phyloP scores from a whole-genome alignment of 64 coral and sea anemone species.

The Actinia equina region DNA sequence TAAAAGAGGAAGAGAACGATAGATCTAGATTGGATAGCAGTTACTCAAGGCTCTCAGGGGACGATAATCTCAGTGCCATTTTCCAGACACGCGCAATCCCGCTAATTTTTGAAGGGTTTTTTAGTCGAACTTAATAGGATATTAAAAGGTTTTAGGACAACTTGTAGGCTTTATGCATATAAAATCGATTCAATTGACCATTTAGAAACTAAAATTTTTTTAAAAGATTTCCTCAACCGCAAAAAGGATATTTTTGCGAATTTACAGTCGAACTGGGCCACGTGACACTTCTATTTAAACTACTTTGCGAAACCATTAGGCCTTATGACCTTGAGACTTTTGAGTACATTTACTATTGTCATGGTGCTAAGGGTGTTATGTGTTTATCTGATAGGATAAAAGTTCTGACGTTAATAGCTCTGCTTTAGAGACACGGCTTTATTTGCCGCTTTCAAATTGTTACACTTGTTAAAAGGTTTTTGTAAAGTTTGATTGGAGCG shows the following conservation, averaged over 20 bases:
- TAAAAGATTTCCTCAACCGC: not conserved
- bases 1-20: not conserved
- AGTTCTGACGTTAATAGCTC: no score
- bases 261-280: not conserved
- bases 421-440: no score
- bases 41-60: not conserved
- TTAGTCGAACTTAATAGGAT: not conserved
- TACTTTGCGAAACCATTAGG: no score
- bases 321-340: no score
- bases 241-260: not conserved
- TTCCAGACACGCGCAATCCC: not conserved
- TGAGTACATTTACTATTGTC: no score
- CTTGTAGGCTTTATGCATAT: not conserved
- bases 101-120: slow-evolving; percentile 1
- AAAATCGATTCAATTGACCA: not conserved
- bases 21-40: not conserved
- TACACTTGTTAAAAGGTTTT: no score
- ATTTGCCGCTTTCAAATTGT: no score
- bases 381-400: no score
- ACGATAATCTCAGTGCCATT: not conserved
- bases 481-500: no score
- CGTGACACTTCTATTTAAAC: not conserved
- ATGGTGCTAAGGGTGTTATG: no score
- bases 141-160: not conserved
- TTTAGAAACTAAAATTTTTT: not conserved